Base-by-base conservation (phyloP, 1,140 invertebrate species). In the Chrysopa pallens region DNA sequence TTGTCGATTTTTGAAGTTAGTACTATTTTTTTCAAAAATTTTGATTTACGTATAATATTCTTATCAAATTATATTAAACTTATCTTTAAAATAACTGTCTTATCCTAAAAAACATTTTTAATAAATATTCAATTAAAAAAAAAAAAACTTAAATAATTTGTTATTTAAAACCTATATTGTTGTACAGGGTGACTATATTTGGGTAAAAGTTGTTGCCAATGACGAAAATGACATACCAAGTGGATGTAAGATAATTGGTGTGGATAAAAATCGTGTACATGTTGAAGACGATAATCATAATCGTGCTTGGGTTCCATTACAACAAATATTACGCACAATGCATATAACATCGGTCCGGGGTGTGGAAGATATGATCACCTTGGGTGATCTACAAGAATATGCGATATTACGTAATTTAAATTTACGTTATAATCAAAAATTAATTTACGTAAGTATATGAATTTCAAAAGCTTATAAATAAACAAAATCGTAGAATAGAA, bases 311-410 rank as follows among this genome's bases (percentile, higher is more conserved):
- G 64, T 74, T 27, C 53, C 65, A 8, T 52, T 64, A 1, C 60
- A 62, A 6, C 64, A 73, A 54, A 62, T 78, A 27, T 69, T 92
- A 38, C 84, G 85, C 56, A 72, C 78, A 27, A 87, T 94, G 76
- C 88, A 94, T 60, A 66, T 79, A 4, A 83, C 84, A 2, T 92
- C 86, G 0, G 68, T 86, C 23, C 68, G 79, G 47, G 84, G 83
- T 37, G 85, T 94, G 6, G 88, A 93, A 61, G 90, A 96, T 60
- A 93, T 96, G 89, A 93, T 94, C 47, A 81, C 78, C 14, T 64
- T 95, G 33, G 86, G 84, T 6, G 91, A 95, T 64, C 66, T 94
- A 14, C 85, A 94, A 57, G 90, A 95, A 61, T 84, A 87, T 52
- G 85, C 88, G 6, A 92, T 96, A 50, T 66, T 95, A 9, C 68